phyloP scores from a whole-genome alignment of 2,888 invertebrate genomes.

The Pogonocherus hispidulus region DNA sequence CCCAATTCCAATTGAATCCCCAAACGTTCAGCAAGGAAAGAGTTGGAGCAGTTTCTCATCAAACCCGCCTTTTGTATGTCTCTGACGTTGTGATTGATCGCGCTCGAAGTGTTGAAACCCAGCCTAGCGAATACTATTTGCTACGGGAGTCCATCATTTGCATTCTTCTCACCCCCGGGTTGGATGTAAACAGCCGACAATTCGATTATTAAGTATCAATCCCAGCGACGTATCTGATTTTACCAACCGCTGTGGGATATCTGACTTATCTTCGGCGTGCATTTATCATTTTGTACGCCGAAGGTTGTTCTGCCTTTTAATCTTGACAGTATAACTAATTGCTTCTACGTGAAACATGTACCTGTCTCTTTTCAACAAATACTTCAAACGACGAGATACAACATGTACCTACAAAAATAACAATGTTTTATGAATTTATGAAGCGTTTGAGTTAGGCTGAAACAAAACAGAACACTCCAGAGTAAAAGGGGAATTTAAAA shows the following conservation, averaged over 20 bases:
- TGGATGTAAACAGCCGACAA: slow-evolving; percentile 23
- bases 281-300: slow-evolving; percentile 11
- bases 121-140: slow-evolving; percentile 41
- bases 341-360: slow-evolving; percentile 5
- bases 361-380: not conserved
- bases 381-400: not conserved
- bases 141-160: slow-evolving; percentile 46
- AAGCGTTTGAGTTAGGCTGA: no score
- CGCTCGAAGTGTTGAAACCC: slow-evolving; percentile 45
- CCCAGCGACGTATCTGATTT: slow-evolving; percentile 13
- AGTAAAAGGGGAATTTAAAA: no score
- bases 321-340: slow-evolving; percentile 5
- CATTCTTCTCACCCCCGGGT: slow-evolving; percentile 35
- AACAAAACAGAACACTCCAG: no score
- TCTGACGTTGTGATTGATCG: slow-evolving; percentile 50
- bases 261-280: slow-evolving; percentile 14
- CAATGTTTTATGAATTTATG: no score
- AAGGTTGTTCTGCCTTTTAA: not conserved
- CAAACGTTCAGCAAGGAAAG: slow-evolving; percentile 33
- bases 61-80: slow-evolving; percentile 50
- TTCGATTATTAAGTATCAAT: slow-evolving; percentile 30
- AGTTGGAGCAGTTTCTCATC: slow-evolving; percentile 41
- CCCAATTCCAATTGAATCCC: not conserved
- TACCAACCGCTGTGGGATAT: not conserved
- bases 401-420: no score